These are phyloP conservation scores for Nomada flava DNA, from an alignment of 2,888 invertebrate genomes.

Conservation along the genomic window DNA sequence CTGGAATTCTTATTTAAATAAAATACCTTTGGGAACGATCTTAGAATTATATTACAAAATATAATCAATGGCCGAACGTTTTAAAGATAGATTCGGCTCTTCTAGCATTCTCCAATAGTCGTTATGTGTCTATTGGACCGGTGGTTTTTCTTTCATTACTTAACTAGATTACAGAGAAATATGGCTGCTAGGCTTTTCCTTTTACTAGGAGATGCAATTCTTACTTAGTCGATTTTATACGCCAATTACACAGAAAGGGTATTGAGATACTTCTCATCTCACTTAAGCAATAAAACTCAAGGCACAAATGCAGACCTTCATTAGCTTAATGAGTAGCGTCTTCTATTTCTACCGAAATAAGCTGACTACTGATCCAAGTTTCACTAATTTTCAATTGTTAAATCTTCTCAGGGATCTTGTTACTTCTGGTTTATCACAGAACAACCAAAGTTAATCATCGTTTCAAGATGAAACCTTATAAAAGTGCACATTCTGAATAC, in stretches of 20 bases:
- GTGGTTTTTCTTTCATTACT: conserved; percentile 46
- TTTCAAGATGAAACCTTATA: too few species aligned
- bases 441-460: neutral
- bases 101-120: conserved; percentile 29
- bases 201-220: conserved; percentile 1
- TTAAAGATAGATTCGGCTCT: neutral
- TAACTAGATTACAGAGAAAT: conserved; percentile 37
- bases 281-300: neutral
- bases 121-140: conserved; percentile 18
- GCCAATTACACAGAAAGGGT: neutral
- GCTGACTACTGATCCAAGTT: neutral
- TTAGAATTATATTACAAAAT: neutral
- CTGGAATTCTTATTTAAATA: too few species aligned
- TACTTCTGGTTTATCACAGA: neutral
- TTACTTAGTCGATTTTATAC: conserved; percentile 14
- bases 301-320: neutral
- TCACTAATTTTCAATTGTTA: neutral
- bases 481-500: neutral
- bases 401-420: neutral
- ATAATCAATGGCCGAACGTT: conserved; percentile 40
- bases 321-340: conserved; percentile 1
- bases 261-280: neutral
- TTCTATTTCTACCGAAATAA: too few species aligned
- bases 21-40: neutral
- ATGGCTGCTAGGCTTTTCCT: neutral